Base-by-base conservation (phyloP, 2,888 invertebrate genomes). In the Andricus curvator region DNA sequence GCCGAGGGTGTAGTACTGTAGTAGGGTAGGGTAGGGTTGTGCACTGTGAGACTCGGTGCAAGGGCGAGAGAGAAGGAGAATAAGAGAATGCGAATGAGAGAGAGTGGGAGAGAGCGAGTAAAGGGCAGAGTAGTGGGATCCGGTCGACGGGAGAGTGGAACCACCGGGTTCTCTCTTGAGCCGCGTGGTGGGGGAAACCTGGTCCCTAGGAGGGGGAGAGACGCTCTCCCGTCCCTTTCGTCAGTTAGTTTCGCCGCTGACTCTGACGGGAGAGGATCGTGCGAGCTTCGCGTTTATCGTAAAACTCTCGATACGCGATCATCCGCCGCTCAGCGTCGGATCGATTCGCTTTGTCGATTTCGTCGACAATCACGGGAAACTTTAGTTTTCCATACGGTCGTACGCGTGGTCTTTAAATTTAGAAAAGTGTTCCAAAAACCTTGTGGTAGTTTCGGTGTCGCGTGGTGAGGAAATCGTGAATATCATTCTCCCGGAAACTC, bases 211-310 rank as follows among this genome's bases (percentile, higher is more conserved):
- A 74, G 70, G 79, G 67, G 85, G 65, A 82, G 82, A 81, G 84
- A 84, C 84, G 84, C 84, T 80, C 81, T 83, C 85, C 74, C 81
- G 84, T 82, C 76, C 76, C 65, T 78, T 81, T 77, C 83, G 83
- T 80, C 74, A 81, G 81, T 83, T 82, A 85, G 85, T 85, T 86
- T 84, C 80, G 83, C 84, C 82, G 84, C 78, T 83, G 85, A 83
- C 84, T 83, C 80, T 81, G 78, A 79, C 66, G 83, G 81, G 79
- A 70, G 83, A 81, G 77, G 82, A 78, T 83, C 83, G 82, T 64
- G 80, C 33, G 78, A 77, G 66, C 25, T 79, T 88, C 87, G 88
- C 88, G 90, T 86, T 85, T 88, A 89, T 87, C 13, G 17, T 48
- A 17, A 51, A 56, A 74, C 11, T 74, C 56, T 56, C 74, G n/a